These are phyloP conservation scores for Bathynomus jamesi DNA, from an alignment of 1,140 invertebrate species.

Conservation along the genomic window DNA sequence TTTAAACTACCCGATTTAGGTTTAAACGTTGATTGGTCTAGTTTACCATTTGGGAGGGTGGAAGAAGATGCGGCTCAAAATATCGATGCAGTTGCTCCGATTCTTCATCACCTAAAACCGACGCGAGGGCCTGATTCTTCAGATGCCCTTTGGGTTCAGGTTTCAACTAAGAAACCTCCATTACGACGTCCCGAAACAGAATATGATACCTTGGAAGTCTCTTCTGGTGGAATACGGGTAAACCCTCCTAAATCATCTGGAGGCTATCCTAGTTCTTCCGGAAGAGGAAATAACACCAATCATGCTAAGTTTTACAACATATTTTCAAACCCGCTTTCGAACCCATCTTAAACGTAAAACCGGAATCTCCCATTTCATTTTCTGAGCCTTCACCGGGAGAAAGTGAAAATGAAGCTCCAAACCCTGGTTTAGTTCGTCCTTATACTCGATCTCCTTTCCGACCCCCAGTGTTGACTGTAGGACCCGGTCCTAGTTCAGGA, in stretches of 20 bases:
- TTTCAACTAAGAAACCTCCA: conserved; percentile 19
- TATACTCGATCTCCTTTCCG: not conserved
- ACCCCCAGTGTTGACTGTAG: conserved; percentile 13
- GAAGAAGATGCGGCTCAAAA: conserved; percentile 2
- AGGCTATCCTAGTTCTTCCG: too few species aligned
- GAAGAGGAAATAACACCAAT: conserved; percentile 2
- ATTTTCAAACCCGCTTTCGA: conserved; percentile 5
- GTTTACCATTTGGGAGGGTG: conserved; percentile 5
- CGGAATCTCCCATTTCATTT: conserved; percentile 9
- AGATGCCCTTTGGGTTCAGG: conserved; percentile 11
- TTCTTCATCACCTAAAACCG: not conserved
- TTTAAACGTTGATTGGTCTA: conserved; percentile 25
- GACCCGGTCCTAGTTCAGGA: conserved; percentile 23
- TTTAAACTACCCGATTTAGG: conserved; percentile 21
- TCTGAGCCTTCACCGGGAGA: not conserved
- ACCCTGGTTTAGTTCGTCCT: not conserved
- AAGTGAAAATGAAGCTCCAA: not conserved
- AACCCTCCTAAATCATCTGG: too few species aligned
- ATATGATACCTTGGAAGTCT: not conserved
- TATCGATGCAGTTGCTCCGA: too few species aligned
- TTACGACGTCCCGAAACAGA: not conserved
- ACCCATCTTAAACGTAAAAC: conserved; percentile 4
- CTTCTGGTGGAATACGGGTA: not conserved
- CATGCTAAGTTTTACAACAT: conserved; percentile 12
- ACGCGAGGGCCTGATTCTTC: not conserved